Base-by-base conservation (phyloP, 2,888 invertebrate species). In the Hyposoter dolosus region DNA sequence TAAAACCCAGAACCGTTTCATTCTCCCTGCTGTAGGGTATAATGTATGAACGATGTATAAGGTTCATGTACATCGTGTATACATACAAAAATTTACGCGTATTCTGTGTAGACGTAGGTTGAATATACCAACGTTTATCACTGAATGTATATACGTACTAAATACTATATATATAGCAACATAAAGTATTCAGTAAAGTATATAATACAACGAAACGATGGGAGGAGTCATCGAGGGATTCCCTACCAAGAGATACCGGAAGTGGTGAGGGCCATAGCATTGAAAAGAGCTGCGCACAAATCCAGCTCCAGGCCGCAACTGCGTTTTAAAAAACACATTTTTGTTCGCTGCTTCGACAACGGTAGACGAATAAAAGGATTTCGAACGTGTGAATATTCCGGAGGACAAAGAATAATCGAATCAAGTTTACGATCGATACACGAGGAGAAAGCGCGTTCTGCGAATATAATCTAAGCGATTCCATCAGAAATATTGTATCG, bases 181-280 rank as follows among this genome's bases (percentile, higher is more conserved):
- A 71, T 56, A 17, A 68, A 78, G 56, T 69, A 69, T 66, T 45
- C 56, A 76, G 35, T 60, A 69, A n/a, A 40, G 66, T 68, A 80
- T 53, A 72, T 65, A 60, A 75, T 71, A 53, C 35, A 76, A 76
- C 45, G 79, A 83, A 76, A 80, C 53, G 78, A 71, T 85, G 85
- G 85, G 83, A 77, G 85, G 83, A 81, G 68, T 65, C 43, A 72
- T 35, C 72, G 50, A 81, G 83, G 68, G 80, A 69, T 72, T 80
- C 76, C 40, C 72, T 72, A 80, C 71, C 80, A 53, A 35, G 66
- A 80, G 78, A 72, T 68, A 83, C 80, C 83, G 77, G 80, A 83
- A 80, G 71, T 76, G 74, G 79, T 28, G 80, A 71, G 77, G 72
- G 85, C 50, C 69, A 65, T 76, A 63, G 60, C 68, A 23, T 69